Conservation (phyloP, 2,797 vertebrate genomes). For the Staurois parvus region DNA sequence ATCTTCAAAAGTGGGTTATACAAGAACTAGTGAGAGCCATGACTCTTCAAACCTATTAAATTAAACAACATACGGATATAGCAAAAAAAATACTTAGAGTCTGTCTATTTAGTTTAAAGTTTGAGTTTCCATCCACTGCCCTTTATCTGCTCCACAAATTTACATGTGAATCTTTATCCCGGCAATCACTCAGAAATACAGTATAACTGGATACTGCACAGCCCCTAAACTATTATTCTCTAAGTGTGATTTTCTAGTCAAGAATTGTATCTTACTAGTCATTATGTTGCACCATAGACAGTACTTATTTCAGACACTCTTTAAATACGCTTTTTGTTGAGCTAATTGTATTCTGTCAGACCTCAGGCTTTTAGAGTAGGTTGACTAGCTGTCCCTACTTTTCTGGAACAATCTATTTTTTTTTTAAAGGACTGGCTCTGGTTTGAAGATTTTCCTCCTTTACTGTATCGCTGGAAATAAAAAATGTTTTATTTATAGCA, state of each 20-base stretch:
- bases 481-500: conserved; percentile 1
- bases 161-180: too few species aligned
- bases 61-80: too few species aligned
- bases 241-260: background rate
- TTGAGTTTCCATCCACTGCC: too few species aligned
- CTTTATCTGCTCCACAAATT: too few species aligned
- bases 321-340: background rate
- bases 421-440: background rate
- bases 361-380: too few species aligned
- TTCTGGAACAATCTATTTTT: background rate
- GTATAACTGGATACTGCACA: background rate
- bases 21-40: too few species aligned
- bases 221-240: background rate
- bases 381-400: background rate
- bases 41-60: too few species aligned
- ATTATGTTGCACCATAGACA: too few species aligned
- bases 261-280: background rate
- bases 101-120: too few species aligned
- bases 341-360: background rate
- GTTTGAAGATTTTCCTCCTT: background rate
- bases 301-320: background rate
- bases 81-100: too few species aligned
- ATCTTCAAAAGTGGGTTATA: too few species aligned
- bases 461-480: background rate
- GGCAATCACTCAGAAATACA: too few species aligned